Conservation (phyloP, 2,888 invertebrate genomes). For the Sphaeridia pumilis region DNA sequence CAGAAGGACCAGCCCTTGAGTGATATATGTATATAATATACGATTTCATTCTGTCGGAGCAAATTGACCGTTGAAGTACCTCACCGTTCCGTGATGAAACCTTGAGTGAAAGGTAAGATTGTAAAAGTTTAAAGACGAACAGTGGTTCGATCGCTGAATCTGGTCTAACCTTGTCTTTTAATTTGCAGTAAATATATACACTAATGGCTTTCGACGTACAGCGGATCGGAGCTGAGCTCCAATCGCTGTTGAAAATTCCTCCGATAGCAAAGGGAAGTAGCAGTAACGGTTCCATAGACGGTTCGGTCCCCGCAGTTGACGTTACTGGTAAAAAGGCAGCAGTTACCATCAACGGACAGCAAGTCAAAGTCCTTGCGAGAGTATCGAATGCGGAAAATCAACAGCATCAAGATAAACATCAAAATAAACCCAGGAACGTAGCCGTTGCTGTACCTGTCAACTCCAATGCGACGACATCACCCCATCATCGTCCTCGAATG, state of each 20-base stretch:
- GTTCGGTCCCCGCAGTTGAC: too few relatives aligned
- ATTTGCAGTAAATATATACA: neutral
- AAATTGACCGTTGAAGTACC: too few relatives aligned
- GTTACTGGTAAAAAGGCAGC: neutral
- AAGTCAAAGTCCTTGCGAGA: neutral
- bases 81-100: too few relatives aligned
- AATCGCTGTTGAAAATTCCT: conserved; percentile 27
- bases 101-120: too few relatives aligned
- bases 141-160: too few relatives aligned
- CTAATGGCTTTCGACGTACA: conserved; percentile 10
- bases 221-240: conserved; percentile 26
- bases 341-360: neutral
- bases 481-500: neutral
- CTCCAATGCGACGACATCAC: neutral
- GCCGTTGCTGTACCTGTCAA: neutral
- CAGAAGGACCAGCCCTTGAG: too few relatives aligned
- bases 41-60: too few relatives aligned
- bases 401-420: neutral
- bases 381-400: too few relatives aligned
- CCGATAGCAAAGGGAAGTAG: conserved; percentile 22
- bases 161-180: neutral
- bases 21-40: too few relatives aligned
- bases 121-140: too few relatives aligned
- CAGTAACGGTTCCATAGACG: too few relatives aligned
- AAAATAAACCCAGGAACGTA: conserved; percentile 6